Evolutionary conservation across 2,797 vertebrate genomes (phyloP).

Genomic region (Pteropus rufus): DNA sequence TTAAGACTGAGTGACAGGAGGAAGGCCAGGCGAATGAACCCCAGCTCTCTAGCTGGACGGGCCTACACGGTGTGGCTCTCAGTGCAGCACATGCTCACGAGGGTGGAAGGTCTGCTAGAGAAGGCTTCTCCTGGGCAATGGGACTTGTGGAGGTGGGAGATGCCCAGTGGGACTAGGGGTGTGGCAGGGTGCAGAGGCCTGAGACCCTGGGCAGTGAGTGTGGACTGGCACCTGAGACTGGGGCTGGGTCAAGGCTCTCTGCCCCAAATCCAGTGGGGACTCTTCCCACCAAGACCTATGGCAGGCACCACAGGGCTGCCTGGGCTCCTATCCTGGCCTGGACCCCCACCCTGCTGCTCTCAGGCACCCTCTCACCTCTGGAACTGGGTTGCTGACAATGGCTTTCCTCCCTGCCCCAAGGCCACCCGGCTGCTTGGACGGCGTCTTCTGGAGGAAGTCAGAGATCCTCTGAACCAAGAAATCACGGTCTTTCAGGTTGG

Average conservation of each 20-base stretch:
- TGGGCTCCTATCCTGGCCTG: neutral
- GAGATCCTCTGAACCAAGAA: conserved; percentile 97
- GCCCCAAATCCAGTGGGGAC: accelerated
- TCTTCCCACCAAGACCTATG: neutral
- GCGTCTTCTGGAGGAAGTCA: conserved; percentile 96
- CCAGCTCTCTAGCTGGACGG: neutral
- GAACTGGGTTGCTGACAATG: conserved; percentile 64
- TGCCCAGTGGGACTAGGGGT: neutral
- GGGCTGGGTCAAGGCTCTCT: neutral
- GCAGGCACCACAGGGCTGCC: neutral
- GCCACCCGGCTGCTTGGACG: conserved; percentile 81
- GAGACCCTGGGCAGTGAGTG: accelerated
- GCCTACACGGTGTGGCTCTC: neutral
- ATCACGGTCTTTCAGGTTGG: conserved; percentile 96
- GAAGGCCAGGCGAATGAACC: neutral
- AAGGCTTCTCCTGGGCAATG: neutral
- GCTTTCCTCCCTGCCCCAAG: conserved; percentile 76
- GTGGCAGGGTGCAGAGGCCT: neutral
- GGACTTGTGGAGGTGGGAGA: neutral
- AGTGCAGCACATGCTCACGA: too few species aligned
- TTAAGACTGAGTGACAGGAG: neutral
- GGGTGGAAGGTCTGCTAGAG: neutral
- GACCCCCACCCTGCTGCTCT: accelerated
- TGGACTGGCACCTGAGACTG: accelerated
- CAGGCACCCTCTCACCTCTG: conserved; percentile 49